Percentiles rank a stretch among this genome's conserved stretches.
These are phyloP conservation scores for Molorchus minor DNA, from an alignment of 2,888 invertebrate genomes.

Conservation along the genomic window DNA sequence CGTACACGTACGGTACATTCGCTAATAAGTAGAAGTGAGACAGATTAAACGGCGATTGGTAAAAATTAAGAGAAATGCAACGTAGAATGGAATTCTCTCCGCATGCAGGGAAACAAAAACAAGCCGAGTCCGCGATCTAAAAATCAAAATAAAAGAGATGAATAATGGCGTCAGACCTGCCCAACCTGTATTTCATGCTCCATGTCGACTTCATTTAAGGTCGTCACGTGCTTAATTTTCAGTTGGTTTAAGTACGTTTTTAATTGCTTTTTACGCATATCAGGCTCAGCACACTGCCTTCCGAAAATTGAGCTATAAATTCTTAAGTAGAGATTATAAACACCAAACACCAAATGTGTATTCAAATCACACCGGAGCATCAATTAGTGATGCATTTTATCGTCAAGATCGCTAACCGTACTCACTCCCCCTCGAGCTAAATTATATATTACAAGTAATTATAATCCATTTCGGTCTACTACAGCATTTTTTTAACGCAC, in stretches of 20 bases:
- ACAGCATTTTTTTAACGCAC: no score
- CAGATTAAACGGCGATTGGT: conserved; percentile 52
- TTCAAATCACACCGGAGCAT: conserved; percentile 9
- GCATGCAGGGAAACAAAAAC: conserved; percentile 54
- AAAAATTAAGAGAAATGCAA: conserved; percentile 60
- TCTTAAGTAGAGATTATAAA: conserved; percentile 10
- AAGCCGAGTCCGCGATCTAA: conserved; percentile 54
- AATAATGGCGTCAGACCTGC: conserved; percentile 63
- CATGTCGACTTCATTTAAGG: conserved; percentile 63
- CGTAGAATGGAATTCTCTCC: conserved; percentile 61
- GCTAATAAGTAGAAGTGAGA: conserved; percentile 48
- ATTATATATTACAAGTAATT: no score
- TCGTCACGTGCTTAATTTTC: conserved; percentile 60
- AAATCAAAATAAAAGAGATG: conserved; percentile 64
- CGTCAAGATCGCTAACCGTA: background rate
- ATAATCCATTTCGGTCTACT: no score
- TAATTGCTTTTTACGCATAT: conserved; percentile 41
- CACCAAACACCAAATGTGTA: conserved; percentile 8
- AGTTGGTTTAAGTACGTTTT: conserved; percentile 45
- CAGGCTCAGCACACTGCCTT: conserved; percentile 16
- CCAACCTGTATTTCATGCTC: conserved; percentile 63
- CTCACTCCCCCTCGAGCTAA: no score
- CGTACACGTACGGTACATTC: conserved; percentile 28
- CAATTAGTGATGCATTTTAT: background rate
- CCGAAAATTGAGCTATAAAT: conserved; percentile 32